A percentile compares a stretch with the other conserved stretches of the same genome.
Conservation (phyloP, 2,113 vertebrate species). For the Cyphomyrus discorhynchus region DNA sequence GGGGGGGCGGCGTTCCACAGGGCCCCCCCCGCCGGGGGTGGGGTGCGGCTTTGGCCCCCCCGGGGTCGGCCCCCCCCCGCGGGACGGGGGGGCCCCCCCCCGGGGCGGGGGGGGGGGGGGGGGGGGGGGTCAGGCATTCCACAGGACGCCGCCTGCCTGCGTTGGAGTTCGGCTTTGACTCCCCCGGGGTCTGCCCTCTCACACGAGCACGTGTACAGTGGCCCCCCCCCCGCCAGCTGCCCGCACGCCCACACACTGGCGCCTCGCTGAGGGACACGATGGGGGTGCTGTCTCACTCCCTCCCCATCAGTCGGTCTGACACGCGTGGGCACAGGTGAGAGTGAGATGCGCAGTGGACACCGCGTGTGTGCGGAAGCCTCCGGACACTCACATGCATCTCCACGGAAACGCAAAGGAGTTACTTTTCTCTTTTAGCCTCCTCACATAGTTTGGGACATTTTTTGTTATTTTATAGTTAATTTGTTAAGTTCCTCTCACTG, state of each 20-base stretch:
- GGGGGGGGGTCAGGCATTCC: background rate
- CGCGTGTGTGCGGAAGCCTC: background rate
- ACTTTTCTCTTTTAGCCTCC: background rate
- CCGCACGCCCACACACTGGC: background rate
- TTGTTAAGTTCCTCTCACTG: background rate
- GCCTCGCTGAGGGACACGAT: background rate
- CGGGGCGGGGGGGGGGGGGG: too few species aligned
- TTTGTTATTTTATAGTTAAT: background rate
- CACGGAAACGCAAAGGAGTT: background rate
- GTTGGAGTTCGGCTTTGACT: background rate
- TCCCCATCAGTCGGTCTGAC: background rate
- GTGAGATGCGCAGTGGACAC: background rate
- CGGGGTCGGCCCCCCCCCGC: too few species aligned
- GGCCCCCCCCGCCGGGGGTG: too few species aligned
- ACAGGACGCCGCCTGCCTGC: too few species aligned
- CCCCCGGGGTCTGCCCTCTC: background rate
- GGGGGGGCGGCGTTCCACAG: background rate
- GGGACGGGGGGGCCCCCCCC: background rate
- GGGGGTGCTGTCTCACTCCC: background rate
- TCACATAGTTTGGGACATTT: background rate
- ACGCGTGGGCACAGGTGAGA: conserved; percentile 16
- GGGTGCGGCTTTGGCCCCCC: too few species aligned
- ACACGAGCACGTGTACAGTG: background rate
- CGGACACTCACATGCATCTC: background rate
- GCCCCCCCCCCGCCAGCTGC: background rate